Percentiles rank a stretch among this genome's conserved stretches.
Evolutionary conservation across 2,888 invertebrate species (phyloP).

Genomic region (Lasioglossum villosulum): DNA sequence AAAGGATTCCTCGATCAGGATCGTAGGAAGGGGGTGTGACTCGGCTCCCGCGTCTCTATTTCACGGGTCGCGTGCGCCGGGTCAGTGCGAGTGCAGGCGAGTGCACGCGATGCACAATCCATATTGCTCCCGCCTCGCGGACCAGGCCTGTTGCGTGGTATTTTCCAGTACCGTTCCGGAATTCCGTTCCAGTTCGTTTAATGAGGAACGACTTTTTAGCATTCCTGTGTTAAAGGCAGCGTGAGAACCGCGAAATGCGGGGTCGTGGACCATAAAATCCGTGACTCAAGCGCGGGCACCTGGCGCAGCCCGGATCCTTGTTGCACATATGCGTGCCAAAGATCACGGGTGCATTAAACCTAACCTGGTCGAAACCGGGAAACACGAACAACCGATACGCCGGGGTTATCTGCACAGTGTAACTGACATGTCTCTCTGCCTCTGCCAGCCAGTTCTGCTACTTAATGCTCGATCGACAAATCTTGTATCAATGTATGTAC

Average conservation of each 20-base stretch:
- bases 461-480: neutral
- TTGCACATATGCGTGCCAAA: constrained; percentile 50
- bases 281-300: constrained; percentile 60
- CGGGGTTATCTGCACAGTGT: constrained; percentile 22
- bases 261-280: constrained; percentile 70
- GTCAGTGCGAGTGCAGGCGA: constrained; percentile 32
- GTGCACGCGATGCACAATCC: constrained; percentile 69
- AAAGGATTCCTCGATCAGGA: constrained; percentile 2
- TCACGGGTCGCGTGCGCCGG: constrained; percentile 55
- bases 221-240: constrained; percentile 68
- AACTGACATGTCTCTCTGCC: neutral
- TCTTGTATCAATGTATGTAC: neutral
- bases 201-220: constrained; percentile 73
- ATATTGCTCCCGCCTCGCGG: constrained; percentile 60
- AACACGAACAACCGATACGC: constrained; percentile 34
- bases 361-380: constrained; percentile 17
- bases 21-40: constrained; percentile 9
- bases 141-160: constrained; percentile 52
- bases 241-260: constrained; percentile 73
- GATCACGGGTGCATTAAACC: constrained; percentile 56
- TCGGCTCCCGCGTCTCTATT: constrained; percentile 45
- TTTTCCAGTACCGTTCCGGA: constrained; percentile 72
- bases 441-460: neutral
- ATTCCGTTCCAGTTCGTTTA: constrained; percentile 75
- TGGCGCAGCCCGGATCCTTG: constrained; percentile 33